Percentiles rank a stretch among this genome's conserved stretches.
These are phyloP conservation scores for Pseudococcus jackbeardsleyi DNA, from an alignment of 2,888 invertebrate species.

Conservation along the genomic window DNA sequence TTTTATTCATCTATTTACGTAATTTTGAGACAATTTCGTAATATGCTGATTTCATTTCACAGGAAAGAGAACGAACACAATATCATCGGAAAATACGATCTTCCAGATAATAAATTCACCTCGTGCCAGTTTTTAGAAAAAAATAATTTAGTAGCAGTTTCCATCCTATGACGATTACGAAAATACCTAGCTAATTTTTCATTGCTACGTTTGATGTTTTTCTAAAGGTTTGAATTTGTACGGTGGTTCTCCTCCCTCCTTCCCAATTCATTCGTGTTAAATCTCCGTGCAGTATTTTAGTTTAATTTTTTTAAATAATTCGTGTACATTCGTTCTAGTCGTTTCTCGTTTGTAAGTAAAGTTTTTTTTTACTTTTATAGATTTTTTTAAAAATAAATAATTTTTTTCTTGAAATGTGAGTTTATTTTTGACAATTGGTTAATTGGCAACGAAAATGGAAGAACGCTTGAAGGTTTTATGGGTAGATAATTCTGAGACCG, in stretches of 20 bases:
- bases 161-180: conserved; percentile 10
- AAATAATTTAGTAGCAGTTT: conserved; percentile 58
- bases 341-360: conserved; percentile 17
- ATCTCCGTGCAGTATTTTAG: conserved; percentile 25
- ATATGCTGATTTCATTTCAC: not conserved
- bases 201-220: not conserved
- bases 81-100: conserved; percentile 58
- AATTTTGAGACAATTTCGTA: not conserved
- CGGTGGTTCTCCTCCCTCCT: not conserved
- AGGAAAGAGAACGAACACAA: conserved; percentile 57
- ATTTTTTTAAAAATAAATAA: conserved; percentile 39
- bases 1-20: not conserved
- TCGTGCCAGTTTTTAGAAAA: conserved; percentile 56
- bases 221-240: not conserved
- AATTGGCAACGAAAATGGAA: not conserved
- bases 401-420: not conserved
- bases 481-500: too few relatives aligned
- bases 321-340: conserved; percentile 53
- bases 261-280: not conserved
- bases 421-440: not conserved
- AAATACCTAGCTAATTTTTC: not conserved
- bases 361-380: conserved; percentile 49
- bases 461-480: too few relatives aligned
- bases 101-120: conserved; percentile 45
- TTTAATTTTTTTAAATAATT: not conserved